Evolutionary conservation across 2,888 invertebrate species (phyloP).

Genomic region (Labia minor): DNA sequence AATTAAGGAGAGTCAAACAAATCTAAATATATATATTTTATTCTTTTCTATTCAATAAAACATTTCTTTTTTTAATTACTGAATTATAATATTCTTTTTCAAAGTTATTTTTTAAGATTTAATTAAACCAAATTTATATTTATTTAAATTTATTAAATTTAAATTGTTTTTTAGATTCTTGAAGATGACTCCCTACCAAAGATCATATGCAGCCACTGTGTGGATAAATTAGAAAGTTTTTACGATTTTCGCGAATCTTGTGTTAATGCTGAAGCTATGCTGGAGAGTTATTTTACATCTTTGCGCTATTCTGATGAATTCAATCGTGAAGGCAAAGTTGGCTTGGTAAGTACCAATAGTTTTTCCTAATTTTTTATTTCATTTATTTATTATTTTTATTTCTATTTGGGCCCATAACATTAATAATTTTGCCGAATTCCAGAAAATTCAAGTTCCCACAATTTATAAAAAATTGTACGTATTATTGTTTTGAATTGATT

Average conservation of each 20-base stretch:
- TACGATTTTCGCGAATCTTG: slow-evolving; percentile 53
- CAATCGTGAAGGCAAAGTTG: slow-evolving; percentile 39
- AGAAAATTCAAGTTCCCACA: neutral
- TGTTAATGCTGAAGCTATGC: slow-evolving; percentile 53
- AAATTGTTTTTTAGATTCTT: slow-evolving; percentile 42
- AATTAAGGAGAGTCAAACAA: too few species aligned
- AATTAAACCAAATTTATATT: neutral
- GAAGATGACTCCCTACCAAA: slow-evolving; percentile 59
- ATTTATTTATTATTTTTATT: slow-evolving; percentile 17
- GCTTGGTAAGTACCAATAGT: slow-evolving; percentile 22
- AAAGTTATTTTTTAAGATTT: neutral
- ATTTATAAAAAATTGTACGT: neutral
- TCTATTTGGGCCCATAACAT: neutral
- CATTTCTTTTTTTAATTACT: too few species aligned
- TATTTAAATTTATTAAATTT: slow-evolving; percentile 5
- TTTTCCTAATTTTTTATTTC: slow-evolving; percentile 8
- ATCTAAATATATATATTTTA: too few species aligned
- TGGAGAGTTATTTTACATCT: slow-evolving; percentile 53
- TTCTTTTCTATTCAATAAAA: too few species aligned
- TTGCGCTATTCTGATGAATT: slow-evolving; percentile 49
- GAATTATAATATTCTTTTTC: too few species aligned
- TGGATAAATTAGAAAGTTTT: slow-evolving; percentile 49
- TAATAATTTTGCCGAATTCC: neutral
- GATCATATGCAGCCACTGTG: slow-evolving; percentile 53
- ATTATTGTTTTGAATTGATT: neutral